Base-by-base conservation (phyloP, 2,888 invertebrate species). In the Polymixis lichenea region DNA sequence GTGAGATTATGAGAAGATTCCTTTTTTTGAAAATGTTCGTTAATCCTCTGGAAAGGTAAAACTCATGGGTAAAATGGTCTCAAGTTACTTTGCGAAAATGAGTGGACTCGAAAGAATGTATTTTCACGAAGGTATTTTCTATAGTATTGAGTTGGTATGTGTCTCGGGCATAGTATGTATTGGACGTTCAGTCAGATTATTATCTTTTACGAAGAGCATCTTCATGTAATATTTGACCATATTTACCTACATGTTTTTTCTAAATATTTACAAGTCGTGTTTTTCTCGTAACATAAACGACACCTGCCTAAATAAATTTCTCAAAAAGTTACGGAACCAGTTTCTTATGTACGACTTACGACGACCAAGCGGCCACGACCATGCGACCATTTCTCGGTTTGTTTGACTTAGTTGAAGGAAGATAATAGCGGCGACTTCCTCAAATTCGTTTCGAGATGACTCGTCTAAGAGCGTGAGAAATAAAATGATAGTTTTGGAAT, bases 341-440 rank as follows among this genome's bases (percentile, higher is more conserved):
- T 91, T 91, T 75, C 77, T 58, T 71, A 73, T 46, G 68, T 53
- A 55, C 69, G 74, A 67, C 77, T 77, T 77, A 66, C 80, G 53
- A 46, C 46, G 49, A 46, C 46, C 68, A 65, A 73, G 62, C 46
- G 38, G 56, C 72, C 77, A 82, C 75, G 51, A n/a, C 62, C 77
- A 84, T 77, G 80, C 74, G 87, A 87, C 90, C 86, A 88, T 90
- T 90, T 88, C 90, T 89, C 86, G 82, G 89, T 91, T 90, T 93
- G 91, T 94, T 94, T 95, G 94, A 93, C 91, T 95, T 93, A 93
- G 90, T 94, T 93, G 90, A 90, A 91, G 93, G 92, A 91, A 93
- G 92, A 95, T 95, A 95, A 95, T 95, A 92, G 94, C 89, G 89
- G 91, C 84, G 89, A 94, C 94, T 95, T 95, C 95, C 94, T 94